Evolutionary conservation across 2,888 invertebrate species (phyloP), one percentile per base, ranked within the genome.

Genomic region (Drosophila recens): DNA sequence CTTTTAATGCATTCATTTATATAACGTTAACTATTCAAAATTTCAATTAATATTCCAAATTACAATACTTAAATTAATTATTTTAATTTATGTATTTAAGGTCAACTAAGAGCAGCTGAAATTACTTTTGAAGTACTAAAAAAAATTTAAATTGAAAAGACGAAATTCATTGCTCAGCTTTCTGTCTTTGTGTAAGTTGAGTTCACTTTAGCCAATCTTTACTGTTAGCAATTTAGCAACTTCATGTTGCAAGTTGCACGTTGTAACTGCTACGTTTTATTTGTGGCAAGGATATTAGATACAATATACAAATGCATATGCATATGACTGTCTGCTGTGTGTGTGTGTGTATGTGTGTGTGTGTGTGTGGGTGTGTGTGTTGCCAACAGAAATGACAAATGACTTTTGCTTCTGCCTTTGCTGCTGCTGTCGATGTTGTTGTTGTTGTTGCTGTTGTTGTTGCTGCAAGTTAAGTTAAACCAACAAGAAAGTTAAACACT

Each of bases 401-500:
- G 89, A 84, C 87, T 86, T 83, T 87, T 82, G 83, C 87, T 72
- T 74, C 82, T 77, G 82, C 74, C 71, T 61, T 63, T 72, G 79
- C 61, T 65, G 13, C 13, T 36, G 34, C 13, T 27, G 27, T 27
- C 27, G 27, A 27, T 27, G 27, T 27, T 34, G 34, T 34, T 34
- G 36, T 13, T 75, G 56, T 66, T 68, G 34, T 34, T 34, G 36
- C 5, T 75, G 56, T 66, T 68, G 67, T 52, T 59, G 67, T 59
- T 73, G 83, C 84, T 79, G 52, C 69, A 79, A 88, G 84, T 81
- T 76, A 89, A 89, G 89, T 87, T 87, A 89, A 86, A 80, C 86
- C 86, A 87, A 89, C 86, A 86, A 86, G 86, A 86, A 87, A 88
- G 87, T 87, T 86, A 86, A 86, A 87, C 86, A 86, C 89, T 86